Evolutionary conservation across 2,113 vertebrate genomes (phyloP).

Genomic region (Malaclemys terrapin): DNA sequence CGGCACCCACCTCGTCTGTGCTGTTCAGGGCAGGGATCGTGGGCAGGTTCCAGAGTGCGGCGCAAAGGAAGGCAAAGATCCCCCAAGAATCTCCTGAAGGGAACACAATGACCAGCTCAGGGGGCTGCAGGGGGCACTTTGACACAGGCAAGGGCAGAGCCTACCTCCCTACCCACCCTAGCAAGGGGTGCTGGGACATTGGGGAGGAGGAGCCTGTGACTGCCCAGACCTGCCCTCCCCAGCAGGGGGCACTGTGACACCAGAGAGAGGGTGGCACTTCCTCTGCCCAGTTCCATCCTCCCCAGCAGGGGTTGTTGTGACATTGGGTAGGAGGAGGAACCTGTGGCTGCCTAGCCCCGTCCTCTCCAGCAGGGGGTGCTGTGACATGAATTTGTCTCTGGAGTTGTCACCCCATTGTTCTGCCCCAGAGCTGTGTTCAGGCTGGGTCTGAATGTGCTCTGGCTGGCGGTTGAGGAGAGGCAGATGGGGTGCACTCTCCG

Average conservation of each 20-base stretch:
- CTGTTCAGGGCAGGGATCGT: slow-evolving; percentile 83
- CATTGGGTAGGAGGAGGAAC: too few relatives aligned
- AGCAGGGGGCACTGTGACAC: not conserved
- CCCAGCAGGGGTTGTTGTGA: too few relatives aligned
- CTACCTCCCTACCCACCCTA: not conserved
- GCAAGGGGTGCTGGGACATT: not conserved
- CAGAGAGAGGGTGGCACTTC: not conserved
- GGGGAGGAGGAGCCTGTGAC: not conserved
- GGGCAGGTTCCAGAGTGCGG: slow-evolving; percentile 83
- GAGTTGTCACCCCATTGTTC: not conserved
- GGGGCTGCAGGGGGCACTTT: not conserved
- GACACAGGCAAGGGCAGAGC: not conserved
- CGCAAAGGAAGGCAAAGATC: slow-evolving; percentile 86
- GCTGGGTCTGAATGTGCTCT: too few relatives aligned
- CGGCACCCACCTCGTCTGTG: slow-evolving; percentile 86
- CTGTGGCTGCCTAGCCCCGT: not conserved
- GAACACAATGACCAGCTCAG: slow-evolving; percentile 36
- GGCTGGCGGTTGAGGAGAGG: not conserved
- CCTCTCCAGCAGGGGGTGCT: not conserved
- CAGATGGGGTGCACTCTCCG: not conserved
- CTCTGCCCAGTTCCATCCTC: not conserved
- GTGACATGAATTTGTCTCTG: not conserved
- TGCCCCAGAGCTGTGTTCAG: not conserved
- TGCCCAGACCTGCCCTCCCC: not conserved
- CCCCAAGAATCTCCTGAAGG: slow-evolving; percentile 86